Base-by-base conservation (phyloP, 1,140 invertebrate genomes). In the Drosophila nebulosa region DNA sequence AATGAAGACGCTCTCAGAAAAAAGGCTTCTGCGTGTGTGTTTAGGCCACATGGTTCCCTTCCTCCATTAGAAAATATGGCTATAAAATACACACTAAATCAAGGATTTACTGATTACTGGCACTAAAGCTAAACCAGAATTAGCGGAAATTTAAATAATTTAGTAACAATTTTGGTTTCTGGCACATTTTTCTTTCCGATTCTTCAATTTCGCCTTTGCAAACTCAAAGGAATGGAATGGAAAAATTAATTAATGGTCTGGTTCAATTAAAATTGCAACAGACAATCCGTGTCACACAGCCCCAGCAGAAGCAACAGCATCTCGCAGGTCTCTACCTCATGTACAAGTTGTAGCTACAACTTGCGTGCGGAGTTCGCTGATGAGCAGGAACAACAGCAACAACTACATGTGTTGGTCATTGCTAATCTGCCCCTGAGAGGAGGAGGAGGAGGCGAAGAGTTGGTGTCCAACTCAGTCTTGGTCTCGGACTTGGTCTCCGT, bases 221-320 rank as follows among this genome's bases (percentile, higher is more conserved):
- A n/a, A n/a, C 10, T 46, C 39, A 5, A 46, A 46, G 16, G 39
- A 46, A 46, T 18, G 39, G 39, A 46, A 46, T 18, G 39, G 39
- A 46, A 46, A 46, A 46, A 46, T 46, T 46, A 46, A 46, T 46
- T 46, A 46, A 46, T 46, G 39, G 39, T 21, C 39, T 46, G 39
- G 39, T 46, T 46, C 39, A 46, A 46, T 46, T 46, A 46, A 46
- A 46, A 46, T 46, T 46, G 39, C 39, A 46, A 46, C 77, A 85
- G 80, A 80, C 80, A 81, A 85, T 81, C 80, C 74, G 65, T 63
- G 69, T 63, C 69, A 78, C 77, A 85, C 81, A 85, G 78, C 77
- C 74, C 77, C 81, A 78, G 81, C 79, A 53, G n/a, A n/a, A n/a
- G 86, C 80, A 85, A 78, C 77, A 80, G 81, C 81, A 78, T 81